A percentile compares a stretch with the other conserved stretches of the same genome.
Evolutionary conservation across 2,888 invertebrate genomes (phyloP).

Genomic region (Nephrotoma flavescens): DNA sequence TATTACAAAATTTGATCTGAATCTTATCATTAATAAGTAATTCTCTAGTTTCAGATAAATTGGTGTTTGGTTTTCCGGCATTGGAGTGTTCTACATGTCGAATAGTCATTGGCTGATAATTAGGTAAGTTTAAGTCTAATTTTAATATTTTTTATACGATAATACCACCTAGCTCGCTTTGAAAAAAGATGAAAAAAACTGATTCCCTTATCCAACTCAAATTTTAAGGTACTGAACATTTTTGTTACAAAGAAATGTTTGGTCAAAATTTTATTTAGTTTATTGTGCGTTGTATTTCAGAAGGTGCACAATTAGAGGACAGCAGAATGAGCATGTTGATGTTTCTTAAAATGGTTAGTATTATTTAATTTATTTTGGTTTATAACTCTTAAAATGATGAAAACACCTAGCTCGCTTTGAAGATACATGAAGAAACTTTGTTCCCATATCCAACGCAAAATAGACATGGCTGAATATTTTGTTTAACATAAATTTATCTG

Average conservation of each 20-base stretch:
- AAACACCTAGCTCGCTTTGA: conserved; percentile 15
- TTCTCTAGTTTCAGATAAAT: neutral
- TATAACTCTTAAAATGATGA: conserved; percentile 5
- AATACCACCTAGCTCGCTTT: conserved; percentile 11
- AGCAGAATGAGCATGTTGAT: neutral
- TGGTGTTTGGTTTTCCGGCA: too few species aligned
- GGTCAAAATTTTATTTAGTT: neutral
- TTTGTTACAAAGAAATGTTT: neutral
- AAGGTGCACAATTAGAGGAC: too few species aligned
- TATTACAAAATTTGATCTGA: neutral
- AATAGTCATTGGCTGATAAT: too few species aligned
- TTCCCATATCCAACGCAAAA: conserved; percentile 13
- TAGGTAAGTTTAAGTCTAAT: too few species aligned
- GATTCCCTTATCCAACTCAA: conserved; percentile 12
- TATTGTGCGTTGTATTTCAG: neutral
- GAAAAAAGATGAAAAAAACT: conserved; percentile 10
- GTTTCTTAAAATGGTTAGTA: too few species aligned
- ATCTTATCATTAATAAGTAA: neutral
- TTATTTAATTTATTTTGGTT: too few species aligned
- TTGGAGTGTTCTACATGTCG: too few species aligned
- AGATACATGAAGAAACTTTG: conserved; percentile 12
- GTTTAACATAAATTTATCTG: too few species aligned
- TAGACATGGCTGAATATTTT: neutral
- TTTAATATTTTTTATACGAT: conserved; percentile 6
- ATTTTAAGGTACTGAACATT: conserved; percentile 3